Evolutionary conservation across 2,797 vertebrate species (phyloP).

Genomic region (Labroides dimidiatus): DNA sequence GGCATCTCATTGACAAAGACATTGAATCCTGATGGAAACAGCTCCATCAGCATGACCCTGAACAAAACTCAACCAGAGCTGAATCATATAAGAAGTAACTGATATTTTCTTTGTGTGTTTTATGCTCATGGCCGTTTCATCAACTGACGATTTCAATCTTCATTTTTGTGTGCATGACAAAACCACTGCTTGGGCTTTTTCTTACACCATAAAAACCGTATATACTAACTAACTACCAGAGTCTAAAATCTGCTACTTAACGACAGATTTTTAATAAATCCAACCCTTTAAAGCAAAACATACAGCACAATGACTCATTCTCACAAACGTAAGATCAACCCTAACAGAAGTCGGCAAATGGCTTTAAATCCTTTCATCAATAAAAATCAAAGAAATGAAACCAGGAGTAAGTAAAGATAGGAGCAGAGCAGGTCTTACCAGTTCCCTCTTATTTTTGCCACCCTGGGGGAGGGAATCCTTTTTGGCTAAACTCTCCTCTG

Average conservation of each 20-base stretch:
- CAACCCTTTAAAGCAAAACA: too few species aligned
- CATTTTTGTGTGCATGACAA: too few species aligned
- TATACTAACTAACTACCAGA: too few species aligned
- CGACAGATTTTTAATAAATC: too few species aligned
- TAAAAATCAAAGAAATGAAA: not conserved
- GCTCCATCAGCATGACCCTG: not conserved
- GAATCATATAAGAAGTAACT: not conserved
- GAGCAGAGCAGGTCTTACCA: constrained; percentile 53
- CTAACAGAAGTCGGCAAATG: not conserved
- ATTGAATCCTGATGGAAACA: constrained; percentile 1
- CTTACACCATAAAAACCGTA: too few species aligned
- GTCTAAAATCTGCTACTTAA: too few species aligned
- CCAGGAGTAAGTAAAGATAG: not conserved
- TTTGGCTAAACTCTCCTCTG: constrained; percentile 36
- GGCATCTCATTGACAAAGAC: constrained; percentile 6
- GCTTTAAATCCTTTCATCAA: not conserved
- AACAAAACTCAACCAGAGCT: not conserved
- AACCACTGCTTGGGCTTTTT: too few species aligned
- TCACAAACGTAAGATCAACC: too few species aligned
- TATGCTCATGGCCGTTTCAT: not conserved
- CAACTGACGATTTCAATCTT: not conserved
- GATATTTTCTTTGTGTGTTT: not conserved
- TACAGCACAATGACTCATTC: too few species aligned
- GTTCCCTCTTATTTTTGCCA: constrained; percentile 64
- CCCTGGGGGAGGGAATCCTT: constrained; percentile 31